Evolutionary conservation across 2,113 vertebrate genomes (phyloP), one percentile per base, ranked within the genome.

Genomic region (Lagenorhynchus albirostris): DNA sequence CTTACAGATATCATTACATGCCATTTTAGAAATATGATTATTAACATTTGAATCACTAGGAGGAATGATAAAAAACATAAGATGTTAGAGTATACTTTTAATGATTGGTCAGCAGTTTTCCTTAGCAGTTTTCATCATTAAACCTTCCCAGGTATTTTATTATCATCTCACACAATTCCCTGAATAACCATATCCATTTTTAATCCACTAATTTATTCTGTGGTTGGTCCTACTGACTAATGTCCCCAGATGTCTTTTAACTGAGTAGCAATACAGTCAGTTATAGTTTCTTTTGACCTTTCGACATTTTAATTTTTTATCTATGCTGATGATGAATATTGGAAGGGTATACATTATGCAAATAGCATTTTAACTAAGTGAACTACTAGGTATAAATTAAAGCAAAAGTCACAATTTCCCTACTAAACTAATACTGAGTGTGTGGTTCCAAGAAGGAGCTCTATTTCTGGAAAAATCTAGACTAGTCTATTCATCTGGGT

Each of bases 201-300:
- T 97, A 96, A 94, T 85, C 29, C 15, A 83, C 14, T 98, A 95
- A 98, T 97, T 97, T 97, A 97, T 97, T 93, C 92, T 60, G 58
- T 25, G 62, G 5, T 29, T 90, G 12, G 55, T 83, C 21, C 76
- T 92, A 81, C n/a, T 86, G 58, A 95, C 41, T 47, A 87, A 67
- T 90, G 31, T 76, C 20, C 53, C 62, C 63, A 92, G 67, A 90
- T 70, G 31, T 86, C 31, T 80, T 87, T 93, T 62, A 73, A 90
- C 63, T 84, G 8, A 96, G 20, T 77, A 88, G 68, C 11, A 84
- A 71, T 41, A 55, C 5, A 62, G 65, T 87, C 70, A 95, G 47
- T 67, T 92, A 77, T 21, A 8, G 12, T 62, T 89, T 83, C 58
- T 89, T 80, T 80, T 74, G 20, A 86, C 36, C n/a, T 95, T 91